A percentile compares a stretch with the other conserved stretches of the same genome.
Conservation (phyloP, 1,140 invertebrate species). For the Radopholus similis region DNA sequence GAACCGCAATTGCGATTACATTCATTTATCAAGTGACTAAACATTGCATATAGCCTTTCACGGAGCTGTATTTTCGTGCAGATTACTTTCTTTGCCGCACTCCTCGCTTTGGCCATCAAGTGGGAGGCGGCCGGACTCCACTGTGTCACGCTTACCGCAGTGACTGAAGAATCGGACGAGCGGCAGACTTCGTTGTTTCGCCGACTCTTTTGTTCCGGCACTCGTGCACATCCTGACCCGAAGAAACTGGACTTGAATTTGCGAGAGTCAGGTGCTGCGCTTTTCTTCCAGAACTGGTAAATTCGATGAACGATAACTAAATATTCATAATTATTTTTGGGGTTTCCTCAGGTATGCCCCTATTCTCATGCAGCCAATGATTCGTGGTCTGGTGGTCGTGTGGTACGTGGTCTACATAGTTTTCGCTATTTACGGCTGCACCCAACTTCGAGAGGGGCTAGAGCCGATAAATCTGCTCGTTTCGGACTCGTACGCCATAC, state of each 20-base stretch:
- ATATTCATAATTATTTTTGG: constrained; percentile 11
- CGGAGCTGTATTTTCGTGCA: constrained; percentile 36
- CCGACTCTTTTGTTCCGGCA: constrained; percentile 48
- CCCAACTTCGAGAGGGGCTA: constrained; percentile 52
- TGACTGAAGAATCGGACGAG: constrained; percentile 28
- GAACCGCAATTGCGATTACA: constrained; percentile 83
- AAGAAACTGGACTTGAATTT: constrained; percentile 33
- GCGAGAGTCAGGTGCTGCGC: constrained; percentile 45
- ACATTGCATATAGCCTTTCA: no score
- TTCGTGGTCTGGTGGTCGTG: constrained; percentile 40
- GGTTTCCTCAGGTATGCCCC: constrained; percentile 54
- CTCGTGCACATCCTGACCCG: constrained; percentile 41
- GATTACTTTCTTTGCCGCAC: constrained; percentile 56
- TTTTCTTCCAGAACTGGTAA: constrained; percentile 55
- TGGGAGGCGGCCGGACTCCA: constrained; percentile 51
- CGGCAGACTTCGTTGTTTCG: constrained; percentile 7
- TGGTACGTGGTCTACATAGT: constrained; percentile 53
- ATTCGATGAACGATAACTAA: not conserved
- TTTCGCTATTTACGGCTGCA: constrained; percentile 56
- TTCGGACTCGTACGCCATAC: constrained; percentile 58
- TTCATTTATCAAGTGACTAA: constrained; percentile 85
- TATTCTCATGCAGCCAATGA: constrained; percentile 54
- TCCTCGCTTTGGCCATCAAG: constrained; percentile 43
- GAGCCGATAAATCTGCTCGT: constrained; percentile 59
- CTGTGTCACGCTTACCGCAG: constrained; percentile 45